Evolutionary conservation across 2,888 invertebrate genomes (phyloP).

Genomic region (Elysia crispata): DNA sequence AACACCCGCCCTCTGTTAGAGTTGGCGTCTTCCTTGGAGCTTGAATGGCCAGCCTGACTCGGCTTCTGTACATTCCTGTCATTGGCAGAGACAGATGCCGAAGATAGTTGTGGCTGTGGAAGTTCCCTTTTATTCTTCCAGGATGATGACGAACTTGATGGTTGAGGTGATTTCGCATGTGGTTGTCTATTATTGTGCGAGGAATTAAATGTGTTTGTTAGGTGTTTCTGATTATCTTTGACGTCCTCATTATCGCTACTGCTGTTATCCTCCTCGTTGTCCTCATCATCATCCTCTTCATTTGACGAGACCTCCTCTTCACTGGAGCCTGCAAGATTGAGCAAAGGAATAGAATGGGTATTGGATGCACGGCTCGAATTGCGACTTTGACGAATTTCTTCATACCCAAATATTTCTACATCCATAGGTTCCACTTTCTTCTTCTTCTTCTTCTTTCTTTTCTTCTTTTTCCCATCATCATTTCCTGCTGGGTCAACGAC

Average conservation of each 20-base stretch:
- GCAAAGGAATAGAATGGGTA: conserved; percentile 57
- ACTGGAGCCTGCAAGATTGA: conserved; percentile 64
- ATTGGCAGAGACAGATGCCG: too few species aligned
- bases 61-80: too few species aligned
- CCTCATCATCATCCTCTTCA: neutral
- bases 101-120: too few species aligned
- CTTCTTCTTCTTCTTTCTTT: conserved; percentile 43
- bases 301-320: conserved; percentile 59
- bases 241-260: neutral
- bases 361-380: conserved; percentile 54
- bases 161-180: too few species aligned
- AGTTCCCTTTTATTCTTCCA: too few species aligned
- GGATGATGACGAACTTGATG: too few species aligned
- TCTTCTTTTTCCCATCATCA: conserved; percentile 13
- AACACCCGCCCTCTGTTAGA: too few species aligned
- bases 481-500: neutral
- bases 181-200: too few species aligned
- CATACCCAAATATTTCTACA: conserved; percentile 67
- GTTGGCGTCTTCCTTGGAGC: too few species aligned
- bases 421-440: conserved; percentile 58
- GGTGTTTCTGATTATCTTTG: too few species aligned
- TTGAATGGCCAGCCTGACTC: too few species aligned
- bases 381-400: conserved; percentile 58
- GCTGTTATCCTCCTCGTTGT: conserved; percentile 1
- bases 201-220: too few species aligned